A percentile compares a stretch with the other conserved stretches of the same genome.
phyloP scores from a whole-genome alignment of 2,113 vertebrate species.

The Columba livia region DNA sequence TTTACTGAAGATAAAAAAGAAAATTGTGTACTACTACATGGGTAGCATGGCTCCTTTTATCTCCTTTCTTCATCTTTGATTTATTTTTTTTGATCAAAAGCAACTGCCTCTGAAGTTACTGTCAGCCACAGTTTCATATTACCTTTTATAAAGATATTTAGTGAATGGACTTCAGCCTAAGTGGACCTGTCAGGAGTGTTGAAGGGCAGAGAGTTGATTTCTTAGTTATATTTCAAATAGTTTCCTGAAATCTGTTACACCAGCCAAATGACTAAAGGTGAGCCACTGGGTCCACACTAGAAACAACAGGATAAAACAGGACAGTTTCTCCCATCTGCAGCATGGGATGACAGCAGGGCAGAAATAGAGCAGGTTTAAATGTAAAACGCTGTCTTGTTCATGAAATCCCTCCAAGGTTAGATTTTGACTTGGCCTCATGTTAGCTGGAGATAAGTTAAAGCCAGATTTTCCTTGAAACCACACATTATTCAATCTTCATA shows the following conservation, averaged over 20 bases:
- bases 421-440: background rate
- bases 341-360: background rate
- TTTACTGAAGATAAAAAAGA: background rate
- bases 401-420: background rate
- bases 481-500: background rate
- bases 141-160: background rate
- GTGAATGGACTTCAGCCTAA: background rate
- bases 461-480: background rate
- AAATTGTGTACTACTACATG: background rate
- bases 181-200: background rate
- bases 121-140: background rate
- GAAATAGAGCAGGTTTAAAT: background rate
- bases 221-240: background rate
- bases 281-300: background rate
- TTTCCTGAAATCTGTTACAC: background rate
- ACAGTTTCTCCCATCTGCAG: background rate
- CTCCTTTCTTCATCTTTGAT: background rate
- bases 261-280: background rate
- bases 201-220: background rate
- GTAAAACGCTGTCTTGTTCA: background rate
- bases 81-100: background rate
- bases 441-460: background rate
- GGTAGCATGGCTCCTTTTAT: background rate
- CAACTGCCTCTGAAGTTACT: background rate
- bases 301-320: background rate